Conservation (phyloP, 2,888 invertebrate genomes). For the Punctoribates punctum region DNA sequence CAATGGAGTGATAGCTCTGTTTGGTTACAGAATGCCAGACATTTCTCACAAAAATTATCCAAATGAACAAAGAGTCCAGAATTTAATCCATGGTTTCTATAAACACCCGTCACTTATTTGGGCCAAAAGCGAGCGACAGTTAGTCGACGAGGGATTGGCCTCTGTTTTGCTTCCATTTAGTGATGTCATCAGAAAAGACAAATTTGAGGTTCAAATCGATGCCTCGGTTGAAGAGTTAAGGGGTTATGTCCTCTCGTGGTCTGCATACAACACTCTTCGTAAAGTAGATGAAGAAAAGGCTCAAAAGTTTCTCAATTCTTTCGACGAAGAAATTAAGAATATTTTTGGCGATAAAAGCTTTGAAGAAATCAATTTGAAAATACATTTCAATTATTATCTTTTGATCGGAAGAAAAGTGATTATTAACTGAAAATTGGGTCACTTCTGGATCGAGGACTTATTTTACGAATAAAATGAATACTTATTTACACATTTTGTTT, state of each 20-base stretch:
- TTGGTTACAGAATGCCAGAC: slow-evolving; percentile 46
- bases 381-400: slow-evolving; percentile 44
- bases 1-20: slow-evolving; percentile 45
- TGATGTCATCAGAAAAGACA: slow-evolving; percentile 36
- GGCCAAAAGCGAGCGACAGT: slow-evolving; percentile 39
- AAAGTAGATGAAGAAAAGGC: slow-evolving; percentile 42
- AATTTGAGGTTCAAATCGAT: slow-evolving; percentile 26
- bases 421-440: slow-evolving; percentile 7
- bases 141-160: slow-evolving; percentile 43
- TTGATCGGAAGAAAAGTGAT: slow-evolving; percentile 38
- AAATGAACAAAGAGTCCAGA: slow-evolving; percentile 28
- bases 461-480: too few relatives aligned
- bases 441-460: background rate
- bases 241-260: slow-evolving; percentile 46
- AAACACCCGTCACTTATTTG: background rate
- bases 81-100: slow-evolving; percentile 39
- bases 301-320: slow-evolving; percentile 25
- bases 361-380: slow-evolving; percentile 36
- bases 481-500: too few relatives aligned
- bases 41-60: slow-evolving; percentile 34
- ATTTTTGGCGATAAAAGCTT: slow-evolving; percentile 30
- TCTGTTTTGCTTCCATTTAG: slow-evolving; percentile 42
- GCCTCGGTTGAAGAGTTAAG: slow-evolving; percentile 41
- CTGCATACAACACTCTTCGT: slow-evolving; percentile 43
- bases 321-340: slow-evolving; percentile 33